Base-by-base conservation (phyloP, 2,797 vertebrate species). In the Paedocypris micromegethes region DNA sequence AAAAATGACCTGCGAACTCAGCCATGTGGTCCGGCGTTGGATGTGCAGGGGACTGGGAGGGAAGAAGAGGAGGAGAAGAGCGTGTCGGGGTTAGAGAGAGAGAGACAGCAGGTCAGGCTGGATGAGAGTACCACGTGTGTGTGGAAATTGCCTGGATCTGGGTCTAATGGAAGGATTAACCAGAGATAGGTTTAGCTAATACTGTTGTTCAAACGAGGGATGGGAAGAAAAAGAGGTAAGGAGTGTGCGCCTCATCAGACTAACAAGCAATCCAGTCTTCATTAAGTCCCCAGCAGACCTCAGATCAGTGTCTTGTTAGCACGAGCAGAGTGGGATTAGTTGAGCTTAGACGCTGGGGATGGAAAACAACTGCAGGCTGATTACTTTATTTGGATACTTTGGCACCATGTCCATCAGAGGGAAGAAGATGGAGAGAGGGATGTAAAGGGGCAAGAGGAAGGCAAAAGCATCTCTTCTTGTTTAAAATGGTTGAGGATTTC, bases 1-100 rank as follows among this genome's bases (percentile, higher is more conserved):
- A 68, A 81, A 23, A 83, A 73, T 84, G 82, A 86, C 86, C 84
- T 82, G 79, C 82, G 80, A 74, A 77, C 79, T 72, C 77, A 64
- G 60, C 73, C 58, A 52, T 76, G 78, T 52, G 55, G 58, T 64
- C 45, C 8, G 3, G 58, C 50, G 47, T 4, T 46, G 70, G 39
- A 9, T 3, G 39, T 9, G 52, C 63, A 60, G 53, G 59, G 48
- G 63, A 53, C 5, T 6, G 61, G 62, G 55, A 71, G 54, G 68
- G 68, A 57, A 58, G 64, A 64, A 53, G 72, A 63, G 70, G 75
- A 83, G 82, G 76, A 58, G 60, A 52, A 65, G 61, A 55, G 67
- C 72, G 62, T 56, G 58, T 64, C 67, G 77, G 61, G 67, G 64
- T 72, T 41, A 58, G 72, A 45, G 57, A 75, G 68, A 63, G 74